Conservation (phyloP, 2,888 invertebrate genomes). For the Hymenopus coronatus region DNA sequence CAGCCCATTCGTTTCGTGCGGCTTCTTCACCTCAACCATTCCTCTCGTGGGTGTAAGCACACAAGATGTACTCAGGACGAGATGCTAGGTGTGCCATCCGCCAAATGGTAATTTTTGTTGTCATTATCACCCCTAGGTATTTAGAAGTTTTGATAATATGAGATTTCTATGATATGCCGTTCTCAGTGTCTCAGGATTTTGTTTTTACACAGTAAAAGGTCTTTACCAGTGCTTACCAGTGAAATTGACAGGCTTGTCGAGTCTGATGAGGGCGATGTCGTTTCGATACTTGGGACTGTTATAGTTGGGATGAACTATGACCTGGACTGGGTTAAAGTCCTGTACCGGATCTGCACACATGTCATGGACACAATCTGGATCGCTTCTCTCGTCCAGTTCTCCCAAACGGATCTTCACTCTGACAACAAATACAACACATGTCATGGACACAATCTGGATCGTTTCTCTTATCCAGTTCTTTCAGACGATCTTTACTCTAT, state of each 20-base stretch:
- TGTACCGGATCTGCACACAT: conserved; percentile 32
- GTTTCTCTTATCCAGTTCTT: neutral
- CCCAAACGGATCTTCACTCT: conserved; percentile 36
- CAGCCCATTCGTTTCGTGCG: too few species aligned
- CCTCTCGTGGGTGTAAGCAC: too few species aligned
- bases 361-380: conserved; percentile 33
- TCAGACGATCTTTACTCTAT: too few species aligned
- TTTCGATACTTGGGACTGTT: conserved; percentile 33
- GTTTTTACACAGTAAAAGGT: too few species aligned
- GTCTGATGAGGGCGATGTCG: conserved; percentile 37
- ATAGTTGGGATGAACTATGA: conserved; percentile 32
- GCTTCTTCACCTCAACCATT: too few species aligned
- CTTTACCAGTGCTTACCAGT: conserved; percentile 6
- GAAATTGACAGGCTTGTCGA: conserved; percentile 30
- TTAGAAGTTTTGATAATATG: too few species aligned
- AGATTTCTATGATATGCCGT: too few species aligned
- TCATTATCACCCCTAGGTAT: too few species aligned
- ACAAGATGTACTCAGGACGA: too few species aligned
- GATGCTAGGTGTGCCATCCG: too few species aligned
- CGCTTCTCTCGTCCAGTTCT: conserved; percentile 34
- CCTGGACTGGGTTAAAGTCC: conserved; percentile 30
- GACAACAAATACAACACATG: neutral
- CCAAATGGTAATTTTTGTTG: too few species aligned
- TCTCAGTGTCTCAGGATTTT: too few species aligned
- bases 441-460: neutral